Conservation (phyloP, 2,888 invertebrate genomes). For the Pristionchus maxplancki region DNA sequence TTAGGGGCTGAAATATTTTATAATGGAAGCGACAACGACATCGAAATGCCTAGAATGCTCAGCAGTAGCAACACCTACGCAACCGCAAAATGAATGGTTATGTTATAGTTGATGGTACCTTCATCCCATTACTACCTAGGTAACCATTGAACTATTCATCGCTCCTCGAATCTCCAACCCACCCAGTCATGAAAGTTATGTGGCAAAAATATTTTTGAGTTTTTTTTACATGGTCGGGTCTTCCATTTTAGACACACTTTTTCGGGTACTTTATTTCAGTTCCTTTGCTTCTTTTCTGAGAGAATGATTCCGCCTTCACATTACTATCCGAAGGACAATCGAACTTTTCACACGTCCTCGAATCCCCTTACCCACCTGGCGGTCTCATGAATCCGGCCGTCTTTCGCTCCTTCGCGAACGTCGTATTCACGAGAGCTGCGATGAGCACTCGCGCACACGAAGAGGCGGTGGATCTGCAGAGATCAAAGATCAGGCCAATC, state of each 20-base stretch:
- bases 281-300: too few relatives aligned
- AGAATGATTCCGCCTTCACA: too few relatives aligned
- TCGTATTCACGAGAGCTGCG: constrained; percentile 60
- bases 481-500: neutral
- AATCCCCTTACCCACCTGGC: neutral
- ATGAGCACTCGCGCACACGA: constrained; percentile 58
- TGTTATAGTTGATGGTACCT: neutral
- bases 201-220: too few relatives aligned
- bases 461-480: constrained; percentile 25
- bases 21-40: neutral
- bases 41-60: neutral
- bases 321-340: too few relatives aligned
- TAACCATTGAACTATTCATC: too few relatives aligned
- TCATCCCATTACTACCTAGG: neutral
- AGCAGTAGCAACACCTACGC: neutral
- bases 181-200: too few relatives aligned
- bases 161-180: neutral
- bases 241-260: too few relatives aligned
- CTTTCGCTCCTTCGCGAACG: constrained; percentile 59
- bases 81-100: neutral
- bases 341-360: neutral
- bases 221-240: too few relatives aligned
- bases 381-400: neutral
- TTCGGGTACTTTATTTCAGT: too few relatives aligned
- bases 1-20: neutral